Conservation (phyloP, 1,140 invertebrate genomes). For the Drosophila insularis region DNA sequence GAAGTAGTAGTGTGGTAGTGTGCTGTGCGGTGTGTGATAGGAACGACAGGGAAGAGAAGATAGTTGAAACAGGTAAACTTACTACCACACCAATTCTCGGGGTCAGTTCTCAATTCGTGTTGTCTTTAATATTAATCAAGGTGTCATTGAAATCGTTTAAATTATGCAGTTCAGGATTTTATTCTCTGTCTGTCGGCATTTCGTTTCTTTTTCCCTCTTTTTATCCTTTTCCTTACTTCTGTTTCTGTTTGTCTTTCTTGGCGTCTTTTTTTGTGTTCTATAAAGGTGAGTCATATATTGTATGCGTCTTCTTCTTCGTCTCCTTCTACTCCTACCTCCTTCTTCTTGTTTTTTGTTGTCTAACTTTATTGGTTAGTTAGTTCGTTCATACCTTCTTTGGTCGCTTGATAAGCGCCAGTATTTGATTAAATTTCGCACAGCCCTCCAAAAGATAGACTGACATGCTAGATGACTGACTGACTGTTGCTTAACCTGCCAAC, state of each 20-base stretch:
- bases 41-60: conserved; percentile 16
- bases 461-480: conserved; percentile 13
- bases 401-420: conserved; percentile 70
- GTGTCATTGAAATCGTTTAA: conserved; percentile 82
- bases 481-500: conserved; percentile 43
- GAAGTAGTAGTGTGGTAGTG: not conserved
- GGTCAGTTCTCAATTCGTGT: conserved; percentile 47
- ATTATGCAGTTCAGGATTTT: conserved; percentile 73
- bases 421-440: conserved; percentile 59
- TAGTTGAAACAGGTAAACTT: conserved; percentile 36
- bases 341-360: conserved; percentile 24
- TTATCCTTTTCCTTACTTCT: not conserved
- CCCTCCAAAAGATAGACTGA: conserved; percentile 13
- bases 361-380: conserved; percentile 18
- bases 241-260: not conserved
- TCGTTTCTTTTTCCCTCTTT: conserved; percentile 42
- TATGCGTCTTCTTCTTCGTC: conserved; percentile 33
- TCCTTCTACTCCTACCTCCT: not conserved
- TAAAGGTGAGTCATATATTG: conserved; percentile 73
- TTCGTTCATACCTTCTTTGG: conserved; percentile 1
- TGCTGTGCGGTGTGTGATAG: not conserved
- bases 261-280: conserved; percentile 26
- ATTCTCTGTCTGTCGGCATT: conserved; percentile 61
- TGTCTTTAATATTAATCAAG: conserved; percentile 81
- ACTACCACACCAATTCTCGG: not conserved